phyloP scores from a whole-genome alignment of 2,888 invertebrate species.

The Azorinus chamasolen region DNA sequence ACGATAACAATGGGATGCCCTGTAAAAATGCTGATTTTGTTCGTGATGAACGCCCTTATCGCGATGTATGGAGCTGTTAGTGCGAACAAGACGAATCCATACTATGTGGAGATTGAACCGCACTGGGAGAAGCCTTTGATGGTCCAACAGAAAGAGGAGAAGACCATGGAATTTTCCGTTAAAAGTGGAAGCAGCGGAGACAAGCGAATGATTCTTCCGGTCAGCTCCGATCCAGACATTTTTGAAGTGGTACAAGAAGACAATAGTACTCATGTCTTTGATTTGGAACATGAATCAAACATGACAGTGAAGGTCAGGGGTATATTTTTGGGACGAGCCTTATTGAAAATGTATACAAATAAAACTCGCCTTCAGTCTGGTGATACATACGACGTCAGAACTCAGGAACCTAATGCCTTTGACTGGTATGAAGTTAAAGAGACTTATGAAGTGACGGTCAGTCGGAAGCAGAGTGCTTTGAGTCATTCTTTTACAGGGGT shows the following conservation, averaged over 20 bases:
- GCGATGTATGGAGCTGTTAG: slow-evolving; percentile 47
- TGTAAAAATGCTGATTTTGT: slow-evolving; percentile 50
- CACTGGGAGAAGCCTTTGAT: slow-evolving; percentile 40
- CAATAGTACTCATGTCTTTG: slow-evolving; percentile 23
- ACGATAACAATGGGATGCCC: slow-evolving; percentile 53
- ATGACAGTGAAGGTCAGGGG: slow-evolving; percentile 60
- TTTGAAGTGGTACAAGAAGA: slow-evolving; percentile 30
- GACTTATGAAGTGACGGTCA: slow-evolving; percentile 66
- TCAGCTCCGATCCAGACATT: slow-evolving; percentile 41
- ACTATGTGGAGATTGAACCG: slow-evolving; percentile 34
- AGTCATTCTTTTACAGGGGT: slow-evolving; percentile 72
- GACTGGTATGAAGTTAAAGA: slow-evolving; percentile 66
- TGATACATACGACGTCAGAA: slow-evolving; percentile 14
- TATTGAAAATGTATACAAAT: slow-evolving; percentile 56
- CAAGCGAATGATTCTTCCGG: slow-evolving; percentile 28
- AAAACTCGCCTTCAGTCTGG: slow-evolving; percentile 11
- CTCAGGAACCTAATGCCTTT: neutral
- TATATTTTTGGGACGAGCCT: slow-evolving; percentile 64
- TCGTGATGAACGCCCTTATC: slow-evolving; percentile 42
- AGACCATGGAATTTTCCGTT: slow-evolving; percentile 49
- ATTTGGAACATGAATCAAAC: slow-evolving; percentile 25
- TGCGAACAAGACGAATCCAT: slow-evolving; percentile 50
- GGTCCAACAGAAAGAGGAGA: slow-evolving; percentile 57
- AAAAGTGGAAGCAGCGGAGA: slow-evolving; percentile 10
- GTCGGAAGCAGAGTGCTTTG: slow-evolving; percentile 63